Conservation (phyloP, 2,888 invertebrate genomes). For the Archaeoteleia sp. region DNA sequence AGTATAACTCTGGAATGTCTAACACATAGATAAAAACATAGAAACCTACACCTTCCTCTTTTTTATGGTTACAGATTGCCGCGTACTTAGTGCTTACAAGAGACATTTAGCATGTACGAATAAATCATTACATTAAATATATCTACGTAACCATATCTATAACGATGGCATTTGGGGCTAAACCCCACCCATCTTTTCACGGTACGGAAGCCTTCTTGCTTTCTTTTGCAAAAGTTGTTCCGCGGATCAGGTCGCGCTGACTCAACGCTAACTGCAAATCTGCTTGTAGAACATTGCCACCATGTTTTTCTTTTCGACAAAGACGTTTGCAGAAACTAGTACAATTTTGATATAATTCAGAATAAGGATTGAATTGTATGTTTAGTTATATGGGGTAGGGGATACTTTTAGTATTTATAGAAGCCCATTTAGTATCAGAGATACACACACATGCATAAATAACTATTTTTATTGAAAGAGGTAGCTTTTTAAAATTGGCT, state of each 20-base stretch:
- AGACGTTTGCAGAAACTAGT: conserved; percentile 4
- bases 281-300: not conserved
- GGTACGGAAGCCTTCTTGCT: conserved; percentile 26
- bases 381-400: no score
- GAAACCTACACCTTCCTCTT: conserved; percentile 1
- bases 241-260: conserved; percentile 23
- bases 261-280: conserved; percentile 5
- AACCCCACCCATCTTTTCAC: conserved; percentile 27
- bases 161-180: conserved; percentile 23
- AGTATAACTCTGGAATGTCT: no score
- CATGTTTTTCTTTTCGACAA: conserved; percentile 3
- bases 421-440: no score
- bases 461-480: no score
- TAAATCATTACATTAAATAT: conserved; percentile 34
- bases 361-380: no score
- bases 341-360: conserved; percentile 21
- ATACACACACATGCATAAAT: no score
- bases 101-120: conserved; percentile 4
- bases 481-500: no score
- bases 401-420: no score
- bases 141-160: conserved; percentile 30
- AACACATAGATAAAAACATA: no score
- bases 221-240: conserved; percentile 28
- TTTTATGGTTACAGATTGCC: not conserved
- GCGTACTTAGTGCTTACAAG: conserved; percentile 3